A percentile compares a stretch with the other conserved stretches of the same genome.
Conservation (phyloP, 35 echinoderm and acorn worm genomes). For the Diadema setosum region DNA sequence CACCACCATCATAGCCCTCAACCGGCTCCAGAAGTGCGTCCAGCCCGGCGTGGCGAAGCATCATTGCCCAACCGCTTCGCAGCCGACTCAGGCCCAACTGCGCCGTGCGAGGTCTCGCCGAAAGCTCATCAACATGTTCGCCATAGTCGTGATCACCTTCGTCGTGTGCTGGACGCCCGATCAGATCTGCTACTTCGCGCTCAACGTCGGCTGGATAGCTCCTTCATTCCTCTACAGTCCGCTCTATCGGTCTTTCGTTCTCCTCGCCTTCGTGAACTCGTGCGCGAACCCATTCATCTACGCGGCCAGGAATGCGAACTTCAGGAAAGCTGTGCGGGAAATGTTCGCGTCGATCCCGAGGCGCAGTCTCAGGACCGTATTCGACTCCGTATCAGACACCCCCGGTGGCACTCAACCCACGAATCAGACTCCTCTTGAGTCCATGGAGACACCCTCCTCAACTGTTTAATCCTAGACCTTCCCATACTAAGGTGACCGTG, state of each 20-base stretch:
- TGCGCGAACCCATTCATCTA: constrained; percentile 84
- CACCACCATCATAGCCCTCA: background rate
- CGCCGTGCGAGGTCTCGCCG: background rate
- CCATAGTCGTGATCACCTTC: constrained; percentile 60
- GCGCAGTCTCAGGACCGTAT: no score
- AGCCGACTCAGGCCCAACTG: constrained; percentile 1
- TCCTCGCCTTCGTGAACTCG: constrained; percentile 70
- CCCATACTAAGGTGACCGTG: no score
- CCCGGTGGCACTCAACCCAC: no score
- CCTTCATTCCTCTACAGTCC: background rate
- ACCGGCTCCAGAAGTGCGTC: background rate
- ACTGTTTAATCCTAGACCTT: no score
- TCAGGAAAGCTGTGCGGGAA: background rate
- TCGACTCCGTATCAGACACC: no score
- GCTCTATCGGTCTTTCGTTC: constrained; percentile 16
- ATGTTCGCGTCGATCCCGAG: background rate
- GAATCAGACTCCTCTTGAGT: no score
- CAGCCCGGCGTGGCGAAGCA: background rate
- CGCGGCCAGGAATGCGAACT: constrained; percentile 39
- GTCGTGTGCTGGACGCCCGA: constrained; percentile 83
- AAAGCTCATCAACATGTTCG: constrained; percentile 41
- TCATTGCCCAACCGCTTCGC: background rate
- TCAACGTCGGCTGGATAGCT: constrained; percentile 36
- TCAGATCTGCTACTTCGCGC: constrained; percentile 27
- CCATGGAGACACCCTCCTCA: no score